Evolutionary conservation across 2,888 invertebrate species (phyloP).

Genomic region (Philhelius pedissequus): DNA sequence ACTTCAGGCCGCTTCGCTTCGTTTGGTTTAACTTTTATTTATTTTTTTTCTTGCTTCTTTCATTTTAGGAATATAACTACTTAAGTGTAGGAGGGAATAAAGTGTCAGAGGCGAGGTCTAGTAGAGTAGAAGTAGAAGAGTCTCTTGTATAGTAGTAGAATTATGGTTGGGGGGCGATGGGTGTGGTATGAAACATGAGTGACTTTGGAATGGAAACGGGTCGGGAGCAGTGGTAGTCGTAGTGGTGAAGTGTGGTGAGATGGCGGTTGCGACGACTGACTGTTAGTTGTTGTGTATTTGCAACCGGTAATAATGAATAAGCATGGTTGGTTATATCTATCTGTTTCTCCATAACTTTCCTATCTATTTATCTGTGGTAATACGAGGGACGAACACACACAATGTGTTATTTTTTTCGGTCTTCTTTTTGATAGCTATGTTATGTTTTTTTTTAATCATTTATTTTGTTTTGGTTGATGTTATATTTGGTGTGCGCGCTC

Average conservation of each 20-base stretch:
- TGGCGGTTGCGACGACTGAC: conserved; percentile 19
- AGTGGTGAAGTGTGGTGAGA: conserved; percentile 5
- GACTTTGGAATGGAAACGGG: neutral
- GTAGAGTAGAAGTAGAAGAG: neutral
- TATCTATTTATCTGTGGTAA: conserved; percentile 66
- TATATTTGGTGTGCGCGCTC: conserved; percentile 17
- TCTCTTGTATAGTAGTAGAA: neutral
- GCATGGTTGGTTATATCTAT: conserved; percentile 57
- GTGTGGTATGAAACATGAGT: too few relatives aligned
- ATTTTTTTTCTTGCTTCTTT: conserved; percentile 25
- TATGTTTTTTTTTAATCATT: neutral
- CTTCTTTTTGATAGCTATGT: conserved; percentile 11
- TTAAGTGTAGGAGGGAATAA: conserved; percentile 54
- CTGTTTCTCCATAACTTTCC: conserved; percentile 42
- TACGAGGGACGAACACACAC: conserved; percentile 65
- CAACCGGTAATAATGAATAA: conserved; percentile 69
- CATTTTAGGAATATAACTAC: conserved; percentile 51
- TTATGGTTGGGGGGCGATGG: too few relatives aligned
- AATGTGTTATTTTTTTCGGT: conserved; percentile 47
- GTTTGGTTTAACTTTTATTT: conserved; percentile 42
- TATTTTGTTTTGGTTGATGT: conserved; percentile 11
- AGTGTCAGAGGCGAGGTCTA: neutral
- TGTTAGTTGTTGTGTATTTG: conserved; percentile 60
- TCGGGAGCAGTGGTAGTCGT: neutral
- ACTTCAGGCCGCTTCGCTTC: conserved; percentile 41